Base-by-base conservation (phyloP, 2,888 invertebrate species). In the Drosophila nigritarsus region DNA sequence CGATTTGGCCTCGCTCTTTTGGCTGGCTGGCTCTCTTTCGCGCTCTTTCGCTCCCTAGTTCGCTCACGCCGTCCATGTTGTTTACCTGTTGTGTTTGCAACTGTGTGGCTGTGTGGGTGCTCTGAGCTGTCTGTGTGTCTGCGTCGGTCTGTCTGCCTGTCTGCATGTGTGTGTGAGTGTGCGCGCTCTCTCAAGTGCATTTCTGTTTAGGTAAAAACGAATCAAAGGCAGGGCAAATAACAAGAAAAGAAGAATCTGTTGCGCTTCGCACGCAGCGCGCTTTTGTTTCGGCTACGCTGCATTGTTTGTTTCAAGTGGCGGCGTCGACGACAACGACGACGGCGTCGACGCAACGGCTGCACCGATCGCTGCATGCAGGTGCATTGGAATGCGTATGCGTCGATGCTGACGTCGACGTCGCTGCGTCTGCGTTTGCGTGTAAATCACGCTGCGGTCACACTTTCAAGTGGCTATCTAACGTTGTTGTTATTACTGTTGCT, bases 381-480 rank as follows among this genome's bases (percentile, higher is more conserved):
- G 87, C 87, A 75, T 77, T 82, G 87, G 90, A 90, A 87, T 87
- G 86, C 84, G 90, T 88, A 62, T 29, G 82, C 87, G 62, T 58
- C 71, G 63, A 61, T 48, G 73, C 63, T 30, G 58, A 38, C 50
- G 62, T 59, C 54, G 78, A 65, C 83, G 85, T 82, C 87, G 71
- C 58, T 76, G 78, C 78, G 42, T 71, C 55, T 66, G 58, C 67
- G 75, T 71, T 60, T 66, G 61, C 71, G 75, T 81, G 90, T 90
- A 90, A 90, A 83, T 90, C 80, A 82, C 82, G 73, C 89, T 90
- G 90, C 90, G 87, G 90, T 87, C 90, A 90, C 87, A 90, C 89
- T 87, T 88, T 87, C 90, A 88, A 87, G 87, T 90, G 90, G 90
- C 79, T 71, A 61, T 65, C 75, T 66, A 79, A 75, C 70, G 73